Evolutionary conservation across 2,113 vertebrate species (phyloP).

Genomic region (Plecturocebus donacophilus): DNA sequence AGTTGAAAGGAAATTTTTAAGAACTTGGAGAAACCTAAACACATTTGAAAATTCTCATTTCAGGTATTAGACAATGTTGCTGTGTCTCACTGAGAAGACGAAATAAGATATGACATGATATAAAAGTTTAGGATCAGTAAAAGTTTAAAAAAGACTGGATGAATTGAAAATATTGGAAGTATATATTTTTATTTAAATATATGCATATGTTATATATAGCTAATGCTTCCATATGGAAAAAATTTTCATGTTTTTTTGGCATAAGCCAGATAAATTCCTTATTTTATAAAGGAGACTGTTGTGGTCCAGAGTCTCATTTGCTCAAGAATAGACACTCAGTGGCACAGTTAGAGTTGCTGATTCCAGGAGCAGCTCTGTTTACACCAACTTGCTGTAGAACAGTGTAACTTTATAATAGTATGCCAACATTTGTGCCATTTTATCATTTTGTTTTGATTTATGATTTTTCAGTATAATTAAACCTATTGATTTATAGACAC

Average conservation of each 20-base stretch:
- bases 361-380: neutral
- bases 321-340: neutral
- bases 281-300: neutral
- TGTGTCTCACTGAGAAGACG: neutral
- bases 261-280: neutral
- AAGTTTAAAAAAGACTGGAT: neutral
- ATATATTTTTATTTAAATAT: neutral
- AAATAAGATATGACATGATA: neutral
- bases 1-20: neutral
- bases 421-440: neutral
- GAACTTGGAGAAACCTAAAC: neutral
- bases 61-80: neutral
- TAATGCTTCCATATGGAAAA: neutral
- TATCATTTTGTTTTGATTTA: neutral
- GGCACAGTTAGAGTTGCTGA: neutral
- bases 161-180: neutral
- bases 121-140: neutral
- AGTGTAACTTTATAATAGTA: neutral
- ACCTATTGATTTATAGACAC: neutral
- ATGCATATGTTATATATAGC: neutral
- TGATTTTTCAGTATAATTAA: conserved; percentile 14
- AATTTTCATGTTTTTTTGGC: neutral
- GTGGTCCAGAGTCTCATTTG: neutral
- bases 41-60: neutral
- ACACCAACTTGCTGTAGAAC: neutral